Evolutionary conservation across 2,113 vertebrate species (phyloP).

Genomic region (Gulo gulo): DNA sequence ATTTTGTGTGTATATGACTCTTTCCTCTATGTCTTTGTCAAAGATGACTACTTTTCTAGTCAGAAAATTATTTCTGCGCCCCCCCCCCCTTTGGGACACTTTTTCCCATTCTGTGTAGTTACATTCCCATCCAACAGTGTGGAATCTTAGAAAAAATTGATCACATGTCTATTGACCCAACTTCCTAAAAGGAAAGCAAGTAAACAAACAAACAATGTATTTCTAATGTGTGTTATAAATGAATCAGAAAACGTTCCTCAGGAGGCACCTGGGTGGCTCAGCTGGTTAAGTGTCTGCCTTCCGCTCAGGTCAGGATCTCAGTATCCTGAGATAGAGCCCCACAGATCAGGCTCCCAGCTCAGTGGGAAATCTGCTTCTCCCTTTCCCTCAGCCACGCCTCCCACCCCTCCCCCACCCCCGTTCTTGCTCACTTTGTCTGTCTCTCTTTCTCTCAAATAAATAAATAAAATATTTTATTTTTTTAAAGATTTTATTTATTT

Average conservation of each 20-base stretch:
- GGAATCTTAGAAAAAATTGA: not conserved
- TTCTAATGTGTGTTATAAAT: not conserved
- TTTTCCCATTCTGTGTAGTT: not conserved
- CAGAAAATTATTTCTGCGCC: not conserved
- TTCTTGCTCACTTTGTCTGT: too few species aligned
- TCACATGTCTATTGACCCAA: not conserved
- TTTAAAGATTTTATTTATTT: too few species aligned
- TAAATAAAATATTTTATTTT: too few species aligned
- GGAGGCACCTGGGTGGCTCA: too few species aligned
- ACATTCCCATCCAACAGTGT: not conserved
- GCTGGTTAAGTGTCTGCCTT: too few species aligned
- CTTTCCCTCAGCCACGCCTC: too few species aligned
- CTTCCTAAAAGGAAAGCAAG: not conserved
- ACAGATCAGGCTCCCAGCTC: too few species aligned
- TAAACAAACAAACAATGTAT: not conserved
- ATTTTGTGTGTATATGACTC: not conserved
- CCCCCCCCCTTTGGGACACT: rapidly evolving
- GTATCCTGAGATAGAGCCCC: too few species aligned
- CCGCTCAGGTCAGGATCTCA: too few species aligned
- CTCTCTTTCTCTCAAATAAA: too few species aligned
- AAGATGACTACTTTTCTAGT: not conserved
- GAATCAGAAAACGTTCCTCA: not conserved
- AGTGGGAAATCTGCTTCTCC: too few species aligned
- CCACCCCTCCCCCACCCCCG: too few species aligned
- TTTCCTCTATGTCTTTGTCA: not conserved